Evolutionary conservation across 2,888 invertebrate species (phyloP), one percentile per base, ranked within the genome.

Genomic region (Ormyrus nitidulus): DNA sequence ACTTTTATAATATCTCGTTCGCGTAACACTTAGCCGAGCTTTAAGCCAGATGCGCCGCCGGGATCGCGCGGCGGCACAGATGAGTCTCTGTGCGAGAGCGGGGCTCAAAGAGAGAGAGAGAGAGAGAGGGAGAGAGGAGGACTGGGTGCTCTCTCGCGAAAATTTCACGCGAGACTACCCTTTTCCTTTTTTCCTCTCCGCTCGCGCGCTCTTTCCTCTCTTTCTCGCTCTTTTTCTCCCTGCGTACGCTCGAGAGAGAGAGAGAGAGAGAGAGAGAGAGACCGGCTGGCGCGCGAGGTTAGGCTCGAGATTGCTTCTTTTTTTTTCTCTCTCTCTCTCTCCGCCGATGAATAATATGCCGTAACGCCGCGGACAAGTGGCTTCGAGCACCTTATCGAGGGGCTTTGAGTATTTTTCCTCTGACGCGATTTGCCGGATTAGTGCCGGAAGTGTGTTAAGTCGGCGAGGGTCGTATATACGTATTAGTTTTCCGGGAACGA

Each of bases 21-120:
- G 75, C 81, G 82, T 81, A 84, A 84, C 81, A 83, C 83, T 83
- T 79, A 82, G 81, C 82, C 75, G 82, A 76, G 48, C 56, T 66
- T 81, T 58, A 80, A 82, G 82, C 82, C 82, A 82, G 62, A 66
- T 68, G 53, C 54, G 44, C 53, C n/a, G 51, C 53, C n/a, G 51
- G 7, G 58, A 69, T 79, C 76, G 81, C 77, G 79, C 79, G 56
- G 75, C 76, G 72, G 80, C 69, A 76, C 70, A 79, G 81, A 79
- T 69, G 79, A 81, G 82, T 66, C 69, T 71, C 77, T 79, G 81
- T 79, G 61, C 11, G 10, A 9, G 61, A 34, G n/a, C 34, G 68
- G 34, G 54, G 34, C 11, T 7, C 10, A 46, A 10, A 64, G 19
- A 64, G 46, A 73, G 73, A 64, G 51, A 64, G n/a, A 56, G 56